Conservation (phyloP, 2,888 invertebrate genomes). For the Alloscopus bannaensis region DNA sequence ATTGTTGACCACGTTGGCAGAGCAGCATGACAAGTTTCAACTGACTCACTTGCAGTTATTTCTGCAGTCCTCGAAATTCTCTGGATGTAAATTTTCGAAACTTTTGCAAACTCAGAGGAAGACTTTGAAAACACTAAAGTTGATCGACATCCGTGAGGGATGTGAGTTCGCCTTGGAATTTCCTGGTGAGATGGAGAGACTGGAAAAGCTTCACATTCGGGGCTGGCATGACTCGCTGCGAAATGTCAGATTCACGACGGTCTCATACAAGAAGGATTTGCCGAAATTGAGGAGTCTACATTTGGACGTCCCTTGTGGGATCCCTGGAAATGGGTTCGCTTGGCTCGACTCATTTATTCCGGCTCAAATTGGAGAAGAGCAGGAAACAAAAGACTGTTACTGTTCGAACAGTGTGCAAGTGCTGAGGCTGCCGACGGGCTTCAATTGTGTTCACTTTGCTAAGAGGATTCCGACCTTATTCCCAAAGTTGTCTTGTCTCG, state of each 20-base stretch:
- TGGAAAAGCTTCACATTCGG: slow-evolving; percentile 50
- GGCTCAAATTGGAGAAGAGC: background rate
- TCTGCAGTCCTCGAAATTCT: slow-evolving; percentile 53
- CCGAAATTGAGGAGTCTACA: slow-evolving; percentile 53
- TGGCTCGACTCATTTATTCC: slow-evolving; percentile 54
- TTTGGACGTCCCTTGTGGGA: slow-evolving; percentile 55
- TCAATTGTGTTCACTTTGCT: slow-evolving; percentile 54
- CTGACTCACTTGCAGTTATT: slow-evolving; percentile 52
- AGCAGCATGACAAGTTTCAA: slow-evolving; percentile 45
- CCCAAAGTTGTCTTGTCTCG: slow-evolving; percentile 52
- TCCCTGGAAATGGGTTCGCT: slow-evolving; percentile 48
- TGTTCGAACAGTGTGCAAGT: slow-evolving; percentile 43
- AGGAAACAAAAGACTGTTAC: background rate
- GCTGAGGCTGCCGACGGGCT: slow-evolving; percentile 46
- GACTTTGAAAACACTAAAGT: slow-evolving; percentile 51
- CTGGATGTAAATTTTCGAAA: slow-evolving; percentile 38
- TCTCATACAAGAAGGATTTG: slow-evolving; percentile 52
- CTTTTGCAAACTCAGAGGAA: slow-evolving; percentile 41
- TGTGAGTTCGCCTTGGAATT: slow-evolving; percentile 52
- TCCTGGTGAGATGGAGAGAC: slow-evolving; percentile 38
- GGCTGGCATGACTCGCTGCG: slow-evolving; percentile 56
- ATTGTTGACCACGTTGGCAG: slow-evolving; percentile 31
- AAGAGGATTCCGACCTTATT: slow-evolving; percentile 52
- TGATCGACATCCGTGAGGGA: slow-evolving; percentile 56
- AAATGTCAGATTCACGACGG: slow-evolving; percentile 36